Conservation (phyloP, 2,113 vertebrate species). For the Thamnophis sirtalis region DNA sequence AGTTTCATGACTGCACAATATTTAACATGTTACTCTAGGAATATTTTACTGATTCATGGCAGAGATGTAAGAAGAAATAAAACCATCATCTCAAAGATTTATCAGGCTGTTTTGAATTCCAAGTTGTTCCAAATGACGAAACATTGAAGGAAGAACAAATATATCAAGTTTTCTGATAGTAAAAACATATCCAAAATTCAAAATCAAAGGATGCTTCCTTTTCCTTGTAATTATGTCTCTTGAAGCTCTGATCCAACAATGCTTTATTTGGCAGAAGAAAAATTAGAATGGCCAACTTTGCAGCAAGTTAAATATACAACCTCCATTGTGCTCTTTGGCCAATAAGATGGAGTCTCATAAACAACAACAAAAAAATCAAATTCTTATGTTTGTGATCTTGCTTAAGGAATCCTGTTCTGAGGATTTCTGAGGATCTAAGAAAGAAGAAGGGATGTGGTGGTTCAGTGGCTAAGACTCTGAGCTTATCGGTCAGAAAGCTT, state of each 20-base stretch:
- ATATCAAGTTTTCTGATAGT: background rate
- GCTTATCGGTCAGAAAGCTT: too few relatives aligned
- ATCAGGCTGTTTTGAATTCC: slow-evolving; percentile 21
- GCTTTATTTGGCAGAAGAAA: slow-evolving; percentile 13
- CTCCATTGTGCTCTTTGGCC: slow-evolving; percentile 7
- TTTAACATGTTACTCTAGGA: slow-evolving; percentile 11
- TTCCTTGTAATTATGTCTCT: slow-evolving; percentile 9
- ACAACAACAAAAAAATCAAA: background rate
- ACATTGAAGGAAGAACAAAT: background rate
- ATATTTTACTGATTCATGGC: background rate
- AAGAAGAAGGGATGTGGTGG: too few relatives aligned
- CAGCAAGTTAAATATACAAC: background rate
- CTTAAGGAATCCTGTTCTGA: background rate
- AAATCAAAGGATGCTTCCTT: slow-evolving; percentile 7
- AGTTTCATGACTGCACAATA: background rate
- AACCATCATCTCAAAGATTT: background rate
- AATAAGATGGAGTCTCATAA: too few relatives aligned
- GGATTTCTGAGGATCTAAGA: too few relatives aligned
- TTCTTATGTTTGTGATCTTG: background rate
- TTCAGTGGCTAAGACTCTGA: too few relatives aligned
- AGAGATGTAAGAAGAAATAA: background rate
- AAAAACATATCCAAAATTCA: slow-evolving; percentile 3
- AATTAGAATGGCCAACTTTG: background rate
- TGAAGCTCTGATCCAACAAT: slow-evolving; percentile 9
- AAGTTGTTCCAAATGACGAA: slow-evolving; percentile 32